Base-by-base conservation (phyloP, 1,140 invertebrate genomes). In the Dendrolimus punctatus region DNA sequence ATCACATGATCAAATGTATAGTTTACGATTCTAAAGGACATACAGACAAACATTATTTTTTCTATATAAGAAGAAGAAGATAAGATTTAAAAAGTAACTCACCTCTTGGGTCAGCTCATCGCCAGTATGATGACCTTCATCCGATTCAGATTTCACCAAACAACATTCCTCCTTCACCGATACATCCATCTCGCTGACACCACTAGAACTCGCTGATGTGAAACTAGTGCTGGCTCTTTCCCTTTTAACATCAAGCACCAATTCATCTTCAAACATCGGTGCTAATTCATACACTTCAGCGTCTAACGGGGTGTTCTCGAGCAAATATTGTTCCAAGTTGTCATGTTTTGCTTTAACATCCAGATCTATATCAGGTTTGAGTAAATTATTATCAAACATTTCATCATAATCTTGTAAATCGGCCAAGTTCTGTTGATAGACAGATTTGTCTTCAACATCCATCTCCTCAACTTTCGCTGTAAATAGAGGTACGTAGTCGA, bases 81-180 rank as follows among this genome's bases (percentile, higher is more conserved):
- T 8, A 9, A 38, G 9, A 8, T 23, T 4, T 45, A 44, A 10
- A 44, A 10, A 53, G 45, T 10, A 41, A 71, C 83, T 79, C 57
- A 88, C 87, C 84, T 87, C 87, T 66, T 87, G 85, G 0, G 87
- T 88, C 43, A 88, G 66, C 55, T 88, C 81, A 42, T 87, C 84
- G 1, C 87, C 84, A 37, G 73, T 81, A 53, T 81, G 83, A 51
- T 84, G 73, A 0, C 83, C 84, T 40, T 88, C 87, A 55, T 87
- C 87, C 6, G 80, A 73, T 45, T 87, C 85, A 52, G 76, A 50
- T 58, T 88, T 87, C 39, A 87, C 68, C 50, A 83, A 77, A 5
- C 62, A 63, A 47, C 66, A 55, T 6, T 71, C 70, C 37, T 62
- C 73, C 36, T 66, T 64, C 6, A 69, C 70, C 4, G 70, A 71